These are phyloP conservation scores for Narcine bancroftii DNA, from an alignment of 2,113 vertebrate genomes.

Conservation along the genomic window DNA sequence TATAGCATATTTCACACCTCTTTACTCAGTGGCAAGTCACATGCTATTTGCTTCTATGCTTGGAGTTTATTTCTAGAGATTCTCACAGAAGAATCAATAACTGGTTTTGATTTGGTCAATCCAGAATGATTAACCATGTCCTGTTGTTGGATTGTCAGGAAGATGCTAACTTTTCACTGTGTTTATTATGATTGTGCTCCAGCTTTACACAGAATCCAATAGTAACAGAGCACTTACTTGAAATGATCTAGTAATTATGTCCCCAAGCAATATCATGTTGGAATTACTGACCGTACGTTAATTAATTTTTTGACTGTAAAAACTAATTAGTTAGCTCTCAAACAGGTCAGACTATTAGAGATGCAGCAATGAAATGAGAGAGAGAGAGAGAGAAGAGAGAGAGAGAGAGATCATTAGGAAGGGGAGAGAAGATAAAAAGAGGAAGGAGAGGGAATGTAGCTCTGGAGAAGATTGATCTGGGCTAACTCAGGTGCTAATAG, in stretches of 20 bases:
- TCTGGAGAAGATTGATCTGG: too few relatives aligned
- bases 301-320: conserved; percentile 23
- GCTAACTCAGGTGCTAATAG: too few relatives aligned
- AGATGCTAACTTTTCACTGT: background rate
- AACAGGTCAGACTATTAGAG: conserved; percentile 21
- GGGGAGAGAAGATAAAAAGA: too few relatives aligned
- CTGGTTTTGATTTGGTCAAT: background rate
- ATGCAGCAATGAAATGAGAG: background rate
- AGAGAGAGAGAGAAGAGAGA: background rate
- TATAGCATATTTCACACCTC: too few relatives aligned
- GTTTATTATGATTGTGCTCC: background rate
- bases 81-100: background rate
- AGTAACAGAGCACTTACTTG: conserved; percentile 3
- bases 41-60: background rate
- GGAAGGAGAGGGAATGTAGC: too few relatives aligned
- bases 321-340: conserved; percentile 20
- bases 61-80: background rate
- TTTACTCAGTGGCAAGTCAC: background rate
- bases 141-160: background rate
- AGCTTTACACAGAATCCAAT: background rate
- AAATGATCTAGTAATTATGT: conserved; percentile 28
- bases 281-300: conserved; percentile 14
- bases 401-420: background rate
- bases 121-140: too few relatives aligned
- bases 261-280: conserved; percentile 1